A percentile compares a stretch with the other conserved stretches of the same genome.
Evolutionary conservation across 2,888 invertebrate genomes (phyloP).

Genomic region (Hypomecis atomaria): DNA sequence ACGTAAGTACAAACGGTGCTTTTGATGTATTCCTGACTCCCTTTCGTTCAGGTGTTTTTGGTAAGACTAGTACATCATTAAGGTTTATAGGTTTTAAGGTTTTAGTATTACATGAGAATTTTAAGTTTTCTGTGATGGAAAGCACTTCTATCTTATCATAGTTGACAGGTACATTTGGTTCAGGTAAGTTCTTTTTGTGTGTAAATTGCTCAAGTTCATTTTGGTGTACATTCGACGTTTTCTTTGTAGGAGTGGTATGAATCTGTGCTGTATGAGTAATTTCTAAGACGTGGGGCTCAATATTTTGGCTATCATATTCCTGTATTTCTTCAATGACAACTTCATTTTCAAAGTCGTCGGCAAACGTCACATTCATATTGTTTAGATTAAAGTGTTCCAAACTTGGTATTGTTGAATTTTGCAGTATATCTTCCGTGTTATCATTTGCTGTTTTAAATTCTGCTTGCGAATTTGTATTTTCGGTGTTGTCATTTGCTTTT

Average conservation of each 20-base stretch:
- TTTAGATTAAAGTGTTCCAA: conserved; percentile 3
- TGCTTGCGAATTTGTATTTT: conserved; percentile 2
- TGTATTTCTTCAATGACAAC: conserved; percentile 5
- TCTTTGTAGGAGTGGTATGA: conserved; percentile 5
- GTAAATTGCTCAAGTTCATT: neutral
- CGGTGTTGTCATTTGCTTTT: conserved; percentile 3
- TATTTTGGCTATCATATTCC: conserved; percentile 1
- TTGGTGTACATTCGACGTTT: conserved; percentile 1
- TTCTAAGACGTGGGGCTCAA: conserved; percentile 3
- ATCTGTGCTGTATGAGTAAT: conserved; percentile 5
- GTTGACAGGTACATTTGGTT: too few relatives aligned
- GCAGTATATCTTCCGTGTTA: conserved; percentile 2
- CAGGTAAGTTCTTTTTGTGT: too few relatives aligned
- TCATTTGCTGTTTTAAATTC: neutral
- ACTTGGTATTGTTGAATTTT: conserved; percentile 2
- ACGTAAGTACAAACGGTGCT: neutral
- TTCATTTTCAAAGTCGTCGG: conserved; percentile 2
- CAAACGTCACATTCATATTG: conserved; percentile 5
- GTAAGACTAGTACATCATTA: neutral
- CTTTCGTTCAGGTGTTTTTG: conserved; percentile 5
- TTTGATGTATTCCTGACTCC: neutral
- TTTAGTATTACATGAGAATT: neutral
- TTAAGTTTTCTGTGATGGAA: too few relatives aligned
- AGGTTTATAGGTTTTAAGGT: neutral
- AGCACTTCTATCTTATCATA: too few relatives aligned